Conservation (phyloP, 2,888 invertebrate genomes). For the Scaptomyza cyrtandrae region DNA sequence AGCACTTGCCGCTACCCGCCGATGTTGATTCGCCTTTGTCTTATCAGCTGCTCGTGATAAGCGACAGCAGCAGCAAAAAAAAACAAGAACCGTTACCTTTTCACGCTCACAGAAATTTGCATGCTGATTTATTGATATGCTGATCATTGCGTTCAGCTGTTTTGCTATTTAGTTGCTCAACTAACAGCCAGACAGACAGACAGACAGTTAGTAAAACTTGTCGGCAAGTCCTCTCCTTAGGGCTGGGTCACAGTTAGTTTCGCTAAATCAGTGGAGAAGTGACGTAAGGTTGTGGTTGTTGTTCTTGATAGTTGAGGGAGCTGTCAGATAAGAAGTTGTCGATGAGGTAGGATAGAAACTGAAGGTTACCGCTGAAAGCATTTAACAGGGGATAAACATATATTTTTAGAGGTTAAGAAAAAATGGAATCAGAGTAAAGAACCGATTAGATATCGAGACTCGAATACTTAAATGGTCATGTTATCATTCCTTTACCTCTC, state of each 20-base stretch:
- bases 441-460: no score
- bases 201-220: slow-evolving; percentile 12
- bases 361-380: slow-evolving; percentile 27
- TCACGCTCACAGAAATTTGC: slow-evolving; percentile 36
- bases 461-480: no score
- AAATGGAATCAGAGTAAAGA: neutral
- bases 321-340: slow-evolving; percentile 30
- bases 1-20: slow-evolving; percentile 58
- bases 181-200: slow-evolving; percentile 16
- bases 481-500: neutral
- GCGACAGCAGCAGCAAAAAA: slow-evolving; percentile 34
- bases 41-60: slow-evolving; percentile 70
- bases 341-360: slow-evolving; percentile 28
- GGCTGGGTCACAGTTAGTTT: slow-evolving; percentile 15
- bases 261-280: slow-evolving; percentile 8
- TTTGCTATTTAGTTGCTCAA: slow-evolving; percentile 1
- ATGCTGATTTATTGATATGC: slow-evolving; percentile 38
- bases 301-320: slow-evolving; percentile 2
- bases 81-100: slow-evolving; percentile 39
- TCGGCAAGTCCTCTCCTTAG: slow-evolving; percentile 23
- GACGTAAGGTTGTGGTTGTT: slow-evolving; percentile 30
- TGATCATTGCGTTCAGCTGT: slow-evolving; percentile 30
- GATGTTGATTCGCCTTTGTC: slow-evolving; percentile 46
- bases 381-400: slow-evolving; percentile 16
- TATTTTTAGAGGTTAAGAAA: neutral